Evolutionary conservation across 2,797 vertebrate genomes (phyloP), one percentile per base, ranked within the genome.

Genomic region (Amphiprion clarkii): DNA sequence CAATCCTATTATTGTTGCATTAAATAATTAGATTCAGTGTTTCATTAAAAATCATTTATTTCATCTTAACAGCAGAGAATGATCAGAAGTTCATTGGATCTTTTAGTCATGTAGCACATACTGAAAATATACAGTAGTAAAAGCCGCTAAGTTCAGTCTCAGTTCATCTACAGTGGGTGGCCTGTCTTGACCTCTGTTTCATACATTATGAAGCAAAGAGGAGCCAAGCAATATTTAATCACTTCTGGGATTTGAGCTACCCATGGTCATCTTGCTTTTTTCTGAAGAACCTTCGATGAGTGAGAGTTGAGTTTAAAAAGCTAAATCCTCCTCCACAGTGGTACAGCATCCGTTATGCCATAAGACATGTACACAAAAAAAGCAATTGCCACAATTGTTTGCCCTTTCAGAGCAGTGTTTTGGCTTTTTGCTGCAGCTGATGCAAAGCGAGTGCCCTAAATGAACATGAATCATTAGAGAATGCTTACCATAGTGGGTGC

Each of bases 391-490:
- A 6, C 76, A 71, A 74, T 70, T 71, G 72, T 85, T 84, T 84
- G 75, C 58, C 67, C 75, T 75, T 83, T 78, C 52, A 23, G 23
- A 44, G 58, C 55, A 51, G 48, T 27, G 57, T 60, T 70, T 82
- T 55, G 4, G 52, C 23, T 23, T 73, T 78, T 23, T 75, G 40
- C 13, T 6, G 3, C 19, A 27, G 51, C 62, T 76, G 68, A 87
- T 54, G 39, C 40, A 82, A 81, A 66, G 66, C 56, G 52, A 73
- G 29, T 27, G 40, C 64, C 63, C 60, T 40, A 58, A 82, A 81
- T 67, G 60, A 79, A 69, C 82, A 82, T 62, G 25, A 85, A 78
- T 88, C 31, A 82, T 85, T 81, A 74, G 63, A 31, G 55, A 69
- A 63, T 53, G 59, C 68, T 36, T 42, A 31, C 42, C 33, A 60